These are phyloP conservation scores for Hemiprocne comata DNA, from an alignment of 2,113 vertebrate species.

Conservation along the genomic window DNA sequence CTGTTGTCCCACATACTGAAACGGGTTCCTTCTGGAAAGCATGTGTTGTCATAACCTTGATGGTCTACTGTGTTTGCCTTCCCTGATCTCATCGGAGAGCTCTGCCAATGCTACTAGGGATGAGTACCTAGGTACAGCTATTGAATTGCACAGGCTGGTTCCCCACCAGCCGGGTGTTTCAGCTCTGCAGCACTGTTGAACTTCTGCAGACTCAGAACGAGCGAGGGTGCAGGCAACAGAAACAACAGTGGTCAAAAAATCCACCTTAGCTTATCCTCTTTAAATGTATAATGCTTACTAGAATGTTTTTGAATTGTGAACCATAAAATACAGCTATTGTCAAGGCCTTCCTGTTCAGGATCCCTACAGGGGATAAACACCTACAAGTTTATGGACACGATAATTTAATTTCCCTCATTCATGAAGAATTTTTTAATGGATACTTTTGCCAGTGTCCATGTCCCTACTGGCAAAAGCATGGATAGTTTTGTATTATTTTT, in stretches of 20 bases:
- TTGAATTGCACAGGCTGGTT: accelerated
- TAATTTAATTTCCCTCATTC: background rate
- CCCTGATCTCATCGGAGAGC: background rate
- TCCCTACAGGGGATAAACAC: background rate
- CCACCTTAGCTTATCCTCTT: background rate
- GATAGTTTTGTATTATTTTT: background rate
- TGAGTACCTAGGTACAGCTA: background rate
- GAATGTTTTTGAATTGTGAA: background rate
- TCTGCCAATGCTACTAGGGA: background rate
- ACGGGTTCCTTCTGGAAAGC: background rate
- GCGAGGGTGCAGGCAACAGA: background rate
- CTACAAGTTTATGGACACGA: background rate
- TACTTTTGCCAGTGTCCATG: background rate
- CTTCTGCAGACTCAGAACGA: background rate
- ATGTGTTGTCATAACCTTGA: background rate
- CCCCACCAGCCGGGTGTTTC: accelerated
- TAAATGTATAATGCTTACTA: background rate
- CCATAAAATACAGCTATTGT: background rate
- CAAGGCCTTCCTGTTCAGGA: background rate
- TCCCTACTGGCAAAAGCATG: background rate
- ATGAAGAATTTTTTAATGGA: background rate
- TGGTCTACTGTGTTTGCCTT: background rate
- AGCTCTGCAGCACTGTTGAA: background rate
- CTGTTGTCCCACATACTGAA: too few species aligned
- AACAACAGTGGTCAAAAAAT: background rate